Evolutionary conservation across 2,888 invertebrate genomes (phyloP), one percentile per base, ranked within the genome.

Genomic region (Spialia ferax): DNA sequence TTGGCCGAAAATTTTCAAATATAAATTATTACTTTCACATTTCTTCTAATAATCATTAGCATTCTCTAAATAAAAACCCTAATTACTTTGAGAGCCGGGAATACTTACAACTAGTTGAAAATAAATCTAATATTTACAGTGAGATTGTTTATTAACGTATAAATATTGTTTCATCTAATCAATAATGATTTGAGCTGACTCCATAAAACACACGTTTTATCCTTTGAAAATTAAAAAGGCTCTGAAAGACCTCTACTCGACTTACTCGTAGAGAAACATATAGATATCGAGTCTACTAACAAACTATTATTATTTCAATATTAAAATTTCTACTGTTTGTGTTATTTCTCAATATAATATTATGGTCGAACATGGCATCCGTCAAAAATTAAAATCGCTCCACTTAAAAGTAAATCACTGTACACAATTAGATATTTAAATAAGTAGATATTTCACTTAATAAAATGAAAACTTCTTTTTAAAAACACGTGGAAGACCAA

Each of bases 21-120:
- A 89, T 85, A 89, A 88, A 90, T 88, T 85, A 90, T 88, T 85
- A 86, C 82, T 85, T 82, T 82, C 81, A 77, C 81, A 82, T 83
- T 80, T 77, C 82, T 85, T 76, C 79, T 75, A 80, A 79, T 76
- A 79, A 79, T 77, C 75, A 84, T 86, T 87, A 86, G 79, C 82
- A 83, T 84, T 89, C 82, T 85, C 86, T 90, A 88, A 87, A 87
- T 85, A 81, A 73, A 71, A 70, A 73, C 42, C 85, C 85, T 90
- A 90, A 91, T 91, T 92, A 93, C 93, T 93, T 93, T 92, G 93
- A 93, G 93, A 93, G 93, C 93, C 93, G 87, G 93, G 91, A 92
- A 89, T 84, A 83, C 91, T 91, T 93, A 92, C 72, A 79, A 72
- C 87, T 91, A 90, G 73, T 80, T 81, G 82, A 80, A 83, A 80